A percentile compares a stretch with the other conserved stretches of the same genome.
Conservation (phyloP, 2,113 vertebrate genomes). For the Takifugu flavidus region DNA sequence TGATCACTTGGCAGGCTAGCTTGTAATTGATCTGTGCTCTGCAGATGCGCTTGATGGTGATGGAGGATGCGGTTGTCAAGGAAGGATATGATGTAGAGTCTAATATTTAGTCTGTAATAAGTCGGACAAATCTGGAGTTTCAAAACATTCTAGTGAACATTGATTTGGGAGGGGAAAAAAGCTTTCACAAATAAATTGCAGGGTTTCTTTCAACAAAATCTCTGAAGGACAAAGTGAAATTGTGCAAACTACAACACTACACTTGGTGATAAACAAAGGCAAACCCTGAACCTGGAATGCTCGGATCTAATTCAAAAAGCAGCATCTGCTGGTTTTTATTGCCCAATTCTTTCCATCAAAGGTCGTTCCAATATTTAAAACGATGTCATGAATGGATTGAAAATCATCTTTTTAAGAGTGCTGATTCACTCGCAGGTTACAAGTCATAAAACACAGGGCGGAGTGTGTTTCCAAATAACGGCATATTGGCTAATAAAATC, state of each 20-base stretch:
- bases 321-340: background rate
- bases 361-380: slow-evolving; percentile 1
- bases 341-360: slow-evolving; percentile 4
- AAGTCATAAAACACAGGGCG: slow-evolving; percentile 18
- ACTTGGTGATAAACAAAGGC: too few species aligned
- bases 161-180: slow-evolving; percentile 48
- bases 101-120: slow-evolving; percentile 56
- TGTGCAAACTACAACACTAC: too few species aligned
- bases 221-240: too few species aligned
- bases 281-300: too few species aligned
- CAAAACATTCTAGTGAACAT: slow-evolving; percentile 49
- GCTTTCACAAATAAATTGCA: too few species aligned
- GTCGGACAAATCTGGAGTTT: slow-evolving; percentile 49
- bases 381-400: slow-evolving; percentile 3
- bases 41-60: slow-evolving; percentile 51
- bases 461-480: slow-evolving; percentile 21
- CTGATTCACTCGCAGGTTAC: slow-evolving; percentile 14
- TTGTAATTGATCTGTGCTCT: slow-evolving; percentile 64
- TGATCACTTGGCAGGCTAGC: slow-evolving; percentile 67
- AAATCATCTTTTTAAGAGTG: slow-evolving; percentile 6
- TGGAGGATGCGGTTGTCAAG: slow-evolving; percentile 56
- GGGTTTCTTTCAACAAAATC: too few species aligned
- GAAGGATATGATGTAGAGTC: slow-evolving; percentile 60
- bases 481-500: slow-evolving; percentile 21
- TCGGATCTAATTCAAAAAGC: too few species aligned